phyloP scores from a whole-genome alignment of 2,888 invertebrate genomes.

The Cabera pusaria region DNA sequence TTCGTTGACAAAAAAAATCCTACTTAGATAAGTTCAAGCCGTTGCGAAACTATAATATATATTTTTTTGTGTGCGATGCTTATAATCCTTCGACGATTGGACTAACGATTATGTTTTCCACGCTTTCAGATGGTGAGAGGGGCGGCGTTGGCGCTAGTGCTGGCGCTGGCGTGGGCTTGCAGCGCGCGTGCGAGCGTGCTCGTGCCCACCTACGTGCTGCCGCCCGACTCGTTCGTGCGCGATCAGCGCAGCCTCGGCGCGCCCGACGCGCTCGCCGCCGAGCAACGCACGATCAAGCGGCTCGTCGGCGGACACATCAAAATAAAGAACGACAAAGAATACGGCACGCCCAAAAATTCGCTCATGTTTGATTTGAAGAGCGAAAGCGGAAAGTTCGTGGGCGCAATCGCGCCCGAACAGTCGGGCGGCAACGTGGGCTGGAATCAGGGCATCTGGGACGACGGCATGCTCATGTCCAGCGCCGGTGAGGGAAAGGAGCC shows the following conservation, averaged over 20 bases:
- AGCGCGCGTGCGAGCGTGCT: constrained; percentile 69
- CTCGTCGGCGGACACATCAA: constrained; percentile 88
- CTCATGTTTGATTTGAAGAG: constrained; percentile 62
- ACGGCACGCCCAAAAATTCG: constrained; percentile 68
- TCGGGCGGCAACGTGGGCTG: constrained; percentile 78
- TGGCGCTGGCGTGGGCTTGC: constrained; percentile 76
- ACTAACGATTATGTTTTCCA: constrained; percentile 66
- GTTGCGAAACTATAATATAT: too few species aligned
- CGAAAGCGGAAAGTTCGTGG: constrained; percentile 67
- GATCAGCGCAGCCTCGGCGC: constrained; percentile 74
- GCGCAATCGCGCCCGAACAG: constrained; percentile 70
- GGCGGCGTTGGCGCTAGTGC: constrained; percentile 74
- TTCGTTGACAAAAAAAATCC: constrained; percentile 62
- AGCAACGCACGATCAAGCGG: constrained; percentile 84
- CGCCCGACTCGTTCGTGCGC: constrained; percentile 80
- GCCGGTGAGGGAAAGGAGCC: constrained; percentile 87
- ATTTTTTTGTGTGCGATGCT: too few species aligned
- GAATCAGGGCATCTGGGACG: constrained; percentile 85
- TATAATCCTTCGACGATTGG: constrained; percentile 38
- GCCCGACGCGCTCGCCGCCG: constrained; percentile 56
- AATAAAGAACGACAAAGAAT: constrained; percentile 70
- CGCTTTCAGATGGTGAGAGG: constrained; percentile 83
- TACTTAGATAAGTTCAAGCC: constrained; percentile 74
- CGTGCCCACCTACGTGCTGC: constrained; percentile 79
- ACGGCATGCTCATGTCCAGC: constrained; percentile 87